Percentiles rank a stretch among this genome's conserved stretches.
Evolutionary conservation across 1,140 invertebrate species (phyloP).

Genomic region (Neotoxoptera formosana): DNA sequence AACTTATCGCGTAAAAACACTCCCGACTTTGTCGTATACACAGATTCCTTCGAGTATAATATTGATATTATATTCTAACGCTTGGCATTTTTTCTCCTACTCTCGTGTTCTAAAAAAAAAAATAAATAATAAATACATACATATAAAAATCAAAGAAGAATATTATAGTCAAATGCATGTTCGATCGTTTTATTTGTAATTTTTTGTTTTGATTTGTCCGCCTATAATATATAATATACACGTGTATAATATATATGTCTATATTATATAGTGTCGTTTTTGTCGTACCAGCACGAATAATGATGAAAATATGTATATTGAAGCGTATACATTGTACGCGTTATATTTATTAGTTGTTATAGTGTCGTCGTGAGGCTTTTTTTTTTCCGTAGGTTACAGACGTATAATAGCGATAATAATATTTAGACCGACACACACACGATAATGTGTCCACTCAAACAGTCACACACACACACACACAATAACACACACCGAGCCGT

Average conservation of each 20-base stretch:
- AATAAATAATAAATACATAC: no score
- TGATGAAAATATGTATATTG: not conserved
- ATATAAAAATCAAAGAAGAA: not conserved
- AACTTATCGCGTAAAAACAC: constrained; percentile 19
- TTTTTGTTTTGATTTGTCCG: not conserved
- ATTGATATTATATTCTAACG: not conserved
- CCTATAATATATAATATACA: not conserved
- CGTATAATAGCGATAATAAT: not conserved
- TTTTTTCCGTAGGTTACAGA: constrained; percentile 31
- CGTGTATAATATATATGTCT: no score
- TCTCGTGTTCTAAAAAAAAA: not conserved
- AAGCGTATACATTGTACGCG: not conserved
- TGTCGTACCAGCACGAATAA: not conserved
- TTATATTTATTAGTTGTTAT: constrained; percentile 1
- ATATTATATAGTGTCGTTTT: constrained; percentile 4
- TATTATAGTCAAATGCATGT: not conserved
- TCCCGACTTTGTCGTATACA: not conserved
- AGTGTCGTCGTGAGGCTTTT: not conserved
- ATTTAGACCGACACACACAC: not conserved
- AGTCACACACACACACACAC: no score
- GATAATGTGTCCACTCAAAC: not conserved
- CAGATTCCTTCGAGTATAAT: not conserved
- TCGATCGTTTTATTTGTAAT: not conserved
- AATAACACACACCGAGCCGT: no score
- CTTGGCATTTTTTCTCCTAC: constrained; percentile 20